These are phyloP conservation scores for Dermatophagoides farinae DNA, from an alignment of 1,140 invertebrate genomes.

Conservation along the genomic window DNA sequence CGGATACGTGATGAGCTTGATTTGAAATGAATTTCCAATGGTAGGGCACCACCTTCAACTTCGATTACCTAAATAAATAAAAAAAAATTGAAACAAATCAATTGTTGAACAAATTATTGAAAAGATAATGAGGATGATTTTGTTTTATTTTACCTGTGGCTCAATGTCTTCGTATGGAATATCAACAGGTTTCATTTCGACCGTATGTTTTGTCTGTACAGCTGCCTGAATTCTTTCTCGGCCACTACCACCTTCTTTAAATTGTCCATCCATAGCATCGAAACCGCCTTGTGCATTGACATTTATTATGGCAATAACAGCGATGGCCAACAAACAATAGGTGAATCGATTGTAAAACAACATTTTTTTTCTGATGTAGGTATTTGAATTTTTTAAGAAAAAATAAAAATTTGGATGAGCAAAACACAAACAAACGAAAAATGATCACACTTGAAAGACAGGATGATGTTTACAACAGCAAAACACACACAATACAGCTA, in stretches of 20 bases:
- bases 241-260: not conserved
- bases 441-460: too few species aligned
- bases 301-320: not conserved
- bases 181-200: not conserved
- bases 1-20: not conserved
- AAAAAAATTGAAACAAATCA: too few species aligned
- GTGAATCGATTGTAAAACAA: not conserved
- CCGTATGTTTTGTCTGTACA: slow-evolving; percentile 4
- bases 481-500: too few species aligned
- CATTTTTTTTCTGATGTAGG: not conserved
- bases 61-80: not conserved
- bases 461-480: too few species aligned
- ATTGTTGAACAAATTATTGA: too few species aligned
- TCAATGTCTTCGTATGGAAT: slow-evolving; percentile 6
- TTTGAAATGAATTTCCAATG: slow-evolving; percentile 8
- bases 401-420: too few species aligned
- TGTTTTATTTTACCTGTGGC: not conserved
- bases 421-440: too few species aligned
- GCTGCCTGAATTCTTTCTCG: slow-evolving; percentile 1
- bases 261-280: not conserved
- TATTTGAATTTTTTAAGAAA: not conserved
- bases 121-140: too few species aligned
- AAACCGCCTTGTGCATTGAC: not conserved
- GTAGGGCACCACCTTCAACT: slow-evolving; percentile 5
- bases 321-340: not conserved